These are phyloP conservation scores for Zonitis immaculata DNA, from an alignment of 2,888 invertebrate genomes.

Conservation along the genomic window DNA sequence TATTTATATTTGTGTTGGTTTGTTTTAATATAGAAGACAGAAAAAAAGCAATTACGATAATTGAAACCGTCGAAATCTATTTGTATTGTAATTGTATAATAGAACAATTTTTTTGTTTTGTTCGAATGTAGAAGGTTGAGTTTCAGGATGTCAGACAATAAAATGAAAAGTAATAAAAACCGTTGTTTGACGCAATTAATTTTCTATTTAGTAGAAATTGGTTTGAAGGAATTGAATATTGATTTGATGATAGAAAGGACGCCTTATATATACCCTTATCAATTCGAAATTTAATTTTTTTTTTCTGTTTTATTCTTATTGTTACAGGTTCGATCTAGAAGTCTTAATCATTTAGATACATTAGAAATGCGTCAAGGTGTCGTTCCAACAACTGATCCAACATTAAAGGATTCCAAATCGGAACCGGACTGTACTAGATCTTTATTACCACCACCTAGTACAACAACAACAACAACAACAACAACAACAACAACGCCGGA, in stretches of 20 bases:
- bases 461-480: conserved; percentile 38
- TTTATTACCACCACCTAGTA: conserved; percentile 41
- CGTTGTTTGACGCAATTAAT: conserved; percentile 22
- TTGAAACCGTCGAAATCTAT: not conserved
- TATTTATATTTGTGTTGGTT: not conserved
- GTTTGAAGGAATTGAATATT: conserved; percentile 20
- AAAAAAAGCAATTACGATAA: not conserved
- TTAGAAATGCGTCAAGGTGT: conserved; percentile 52
- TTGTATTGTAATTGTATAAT: not conserved
- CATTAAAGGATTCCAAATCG: conserved; percentile 46
- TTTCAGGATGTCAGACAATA: not conserved
- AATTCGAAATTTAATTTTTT: not conserved
- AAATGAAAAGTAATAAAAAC: not conserved
- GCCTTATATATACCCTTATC: not conserved
- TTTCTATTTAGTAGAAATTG: conserved; percentile 20
- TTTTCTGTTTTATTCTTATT: conserved; percentile 4
- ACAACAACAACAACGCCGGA: conserved; percentile 45
- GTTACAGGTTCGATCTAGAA: conserved; percentile 66
- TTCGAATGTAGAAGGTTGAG: not conserved
- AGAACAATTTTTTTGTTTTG: not conserved
- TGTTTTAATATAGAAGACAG: not conserved
- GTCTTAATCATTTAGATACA: conserved; percentile 67
- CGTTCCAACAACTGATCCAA: conserved; percentile 32
- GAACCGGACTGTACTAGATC: conserved; percentile 48
- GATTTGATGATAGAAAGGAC: conserved; percentile 10